These are phyloP conservation scores for Mormyrus iriodes DNA, from an alignment of 2,113 vertebrate genomes.

Conservation along the genomic window DNA sequence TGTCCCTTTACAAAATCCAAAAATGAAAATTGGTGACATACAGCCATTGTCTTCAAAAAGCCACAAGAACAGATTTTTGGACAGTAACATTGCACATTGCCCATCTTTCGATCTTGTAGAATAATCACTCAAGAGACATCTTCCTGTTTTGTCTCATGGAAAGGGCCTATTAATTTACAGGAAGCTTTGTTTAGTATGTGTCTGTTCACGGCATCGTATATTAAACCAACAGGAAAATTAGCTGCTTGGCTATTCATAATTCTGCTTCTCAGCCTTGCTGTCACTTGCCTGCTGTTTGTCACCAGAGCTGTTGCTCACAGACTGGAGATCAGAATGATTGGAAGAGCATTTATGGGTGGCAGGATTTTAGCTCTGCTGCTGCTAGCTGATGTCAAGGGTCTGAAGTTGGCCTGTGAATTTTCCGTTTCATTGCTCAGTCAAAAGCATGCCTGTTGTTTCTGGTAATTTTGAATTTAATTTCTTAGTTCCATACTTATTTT, in stretches of 20 bases:
- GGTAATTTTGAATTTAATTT: neutral
- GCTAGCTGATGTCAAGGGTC: slow-evolving; percentile 4
- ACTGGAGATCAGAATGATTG: neutral
- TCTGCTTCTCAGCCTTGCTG: neutral
- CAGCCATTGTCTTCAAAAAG: neutral
- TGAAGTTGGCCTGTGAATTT: neutral
- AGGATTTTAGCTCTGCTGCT: neutral
- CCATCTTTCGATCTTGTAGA: neutral
- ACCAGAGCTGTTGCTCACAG: slow-evolving; percentile 1
- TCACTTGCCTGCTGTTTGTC: slow-evolving; percentile 9
- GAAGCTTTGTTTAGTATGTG: neutral
- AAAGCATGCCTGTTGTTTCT: neutral
- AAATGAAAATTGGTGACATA: neutral
- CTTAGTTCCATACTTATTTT: neutral
- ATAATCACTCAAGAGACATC: neutral
- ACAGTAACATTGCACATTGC: neutral
- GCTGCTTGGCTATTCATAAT: neutral
- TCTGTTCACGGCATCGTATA: neutral
- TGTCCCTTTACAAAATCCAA: neutral
- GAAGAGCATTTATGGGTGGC: neutral
- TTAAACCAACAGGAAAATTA: neutral
- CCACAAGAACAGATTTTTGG: neutral
- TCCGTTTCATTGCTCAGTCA: neutral
- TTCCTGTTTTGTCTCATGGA: neutral
- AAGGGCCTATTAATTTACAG: neutral